Base-by-base conservation (phyloP, 2,113 vertebrate genomes). In the Haemorhous mexicanus region DNA sequence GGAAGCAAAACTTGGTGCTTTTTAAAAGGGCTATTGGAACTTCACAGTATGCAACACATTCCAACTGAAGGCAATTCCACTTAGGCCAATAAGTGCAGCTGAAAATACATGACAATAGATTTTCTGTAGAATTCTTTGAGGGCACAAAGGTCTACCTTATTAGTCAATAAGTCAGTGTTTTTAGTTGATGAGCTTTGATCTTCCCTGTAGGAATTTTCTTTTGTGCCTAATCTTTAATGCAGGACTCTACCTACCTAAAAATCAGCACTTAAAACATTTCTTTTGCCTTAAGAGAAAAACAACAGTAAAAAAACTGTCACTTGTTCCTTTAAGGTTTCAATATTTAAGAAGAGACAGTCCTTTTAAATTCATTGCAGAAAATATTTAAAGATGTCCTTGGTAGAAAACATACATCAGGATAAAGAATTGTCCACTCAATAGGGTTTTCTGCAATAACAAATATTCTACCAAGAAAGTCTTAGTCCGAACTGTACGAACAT, bases 181-280 rank as follows among this genome's bases (percentile, higher is more conserved):
- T 95, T 46, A 91, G 77, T 4, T 95, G 93, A 94, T 47, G 41
- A 94, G 74, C 58, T 97, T 91, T 94, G 73, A 94, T 87, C 76
- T 75, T 92, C 86, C 66, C 89, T 68, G 80, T n/a, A 92, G 87
- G 81, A 91, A 91, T 87, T 82, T 92, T 91, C 73, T 87, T 94
- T 73, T 76, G 44, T 69, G 74, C 69, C 79, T 87, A n/a, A 64
- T 37, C 66, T 87, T 93, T 89, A 94, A 91, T 62, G 66, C 21
- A 79, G 62, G 19, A 53, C 70, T 81, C 66, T 87, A 76, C 32
- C 66, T 78, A 91, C 47, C 73, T 82, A 91, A 59, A 58, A 94
- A 95, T 87, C 81, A 66, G 94, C 68, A 33, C 74, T 79, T 82
- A 73, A 85, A 91, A 93, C 30, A 68, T 55, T 67, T 82, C 4